Evolutionary conservation across 2,113 vertebrate species (phyloP).

Genomic region (Leucoraja erinaceus): DNA sequence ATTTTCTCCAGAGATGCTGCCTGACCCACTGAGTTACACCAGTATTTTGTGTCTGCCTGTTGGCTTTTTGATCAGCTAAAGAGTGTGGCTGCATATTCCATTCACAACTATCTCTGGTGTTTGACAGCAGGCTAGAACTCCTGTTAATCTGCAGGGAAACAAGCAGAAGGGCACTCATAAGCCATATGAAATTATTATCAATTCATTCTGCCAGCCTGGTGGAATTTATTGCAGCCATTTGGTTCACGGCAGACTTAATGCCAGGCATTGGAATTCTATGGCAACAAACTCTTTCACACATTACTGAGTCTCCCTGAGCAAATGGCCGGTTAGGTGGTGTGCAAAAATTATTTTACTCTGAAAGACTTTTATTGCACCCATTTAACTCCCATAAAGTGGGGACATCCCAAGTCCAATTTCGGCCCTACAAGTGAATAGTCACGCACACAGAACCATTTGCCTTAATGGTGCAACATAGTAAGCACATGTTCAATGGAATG

Average conservation of each 20-base stretch:
- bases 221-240: background rate
- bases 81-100: background rate
- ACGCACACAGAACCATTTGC: background rate
- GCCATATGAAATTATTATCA: background rate
- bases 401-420: background rate
- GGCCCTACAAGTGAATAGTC: background rate
- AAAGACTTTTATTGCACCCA: background rate
- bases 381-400: background rate
- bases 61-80: background rate
- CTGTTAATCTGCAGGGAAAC: background rate
- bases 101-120: background rate
- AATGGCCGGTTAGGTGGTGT: background rate
- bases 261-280: background rate
- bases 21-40: too few relatives aligned
- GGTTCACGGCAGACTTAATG: background rate
- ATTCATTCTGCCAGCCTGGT: background rate
- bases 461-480: background rate
- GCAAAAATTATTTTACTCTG: background rate
- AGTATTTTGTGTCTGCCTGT: too few relatives aligned
- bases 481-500: background rate
- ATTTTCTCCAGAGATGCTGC: too few relatives aligned
- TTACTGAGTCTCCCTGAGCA: background rate
- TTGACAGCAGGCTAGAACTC: background rate
- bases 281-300: background rate
- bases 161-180: background rate